These are phyloP conservation scores for Phortica magna DNA, from an alignment of 2,888 invertebrate species.

Conservation along the genomic window DNA sequence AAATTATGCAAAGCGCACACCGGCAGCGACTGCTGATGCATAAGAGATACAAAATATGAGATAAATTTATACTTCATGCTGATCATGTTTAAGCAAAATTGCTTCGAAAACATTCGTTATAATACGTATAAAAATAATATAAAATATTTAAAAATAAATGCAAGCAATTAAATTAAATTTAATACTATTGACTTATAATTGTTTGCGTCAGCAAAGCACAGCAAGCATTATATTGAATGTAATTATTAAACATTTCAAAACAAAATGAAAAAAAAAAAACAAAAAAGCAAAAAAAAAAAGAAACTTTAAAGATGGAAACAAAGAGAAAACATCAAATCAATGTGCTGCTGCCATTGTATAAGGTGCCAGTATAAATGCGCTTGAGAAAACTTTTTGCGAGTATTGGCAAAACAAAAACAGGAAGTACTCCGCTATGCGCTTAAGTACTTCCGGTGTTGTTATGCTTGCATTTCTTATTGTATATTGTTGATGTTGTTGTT, in stretches of 20 bases:
- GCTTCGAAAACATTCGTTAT: too few species aligned
- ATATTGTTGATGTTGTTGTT: slow-evolving; percentile 52
- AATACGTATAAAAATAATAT: too few species aligned
- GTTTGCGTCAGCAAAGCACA: too few species aligned
- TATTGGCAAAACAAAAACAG: slow-evolving; percentile 75
- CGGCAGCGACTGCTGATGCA: too few species aligned
- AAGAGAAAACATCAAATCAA: slow-evolving; percentile 12
- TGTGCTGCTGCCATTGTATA: slow-evolving; percentile 32
- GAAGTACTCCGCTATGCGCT: slow-evolving; percentile 71
- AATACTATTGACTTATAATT: too few species aligned
- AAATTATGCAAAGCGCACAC: background rate
- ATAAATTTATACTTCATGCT: too few species aligned
- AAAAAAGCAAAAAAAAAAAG: background rate
- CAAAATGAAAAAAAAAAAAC: background rate
- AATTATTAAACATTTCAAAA: background rate
- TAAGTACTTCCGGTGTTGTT: slow-evolving; percentile 69
- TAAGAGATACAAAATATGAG: too few species aligned
- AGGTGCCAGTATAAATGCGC: slow-evolving; percentile 55
- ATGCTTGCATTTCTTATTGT: slow-evolving; percentile 15
- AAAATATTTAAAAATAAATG: too few species aligned
- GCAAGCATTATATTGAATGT: too few species aligned
- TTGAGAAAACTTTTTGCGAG: slow-evolving; percentile 49
- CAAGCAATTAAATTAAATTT: too few species aligned
- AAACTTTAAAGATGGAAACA: too few species aligned
- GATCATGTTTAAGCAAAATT: too few species aligned